A percentile compares a stretch with the other conserved stretches of the same genome.
These are phyloP conservation scores for Pseudococcus viburni DNA, from an alignment of 2,888 invertebrate species.

Conservation along the genomic window DNA sequence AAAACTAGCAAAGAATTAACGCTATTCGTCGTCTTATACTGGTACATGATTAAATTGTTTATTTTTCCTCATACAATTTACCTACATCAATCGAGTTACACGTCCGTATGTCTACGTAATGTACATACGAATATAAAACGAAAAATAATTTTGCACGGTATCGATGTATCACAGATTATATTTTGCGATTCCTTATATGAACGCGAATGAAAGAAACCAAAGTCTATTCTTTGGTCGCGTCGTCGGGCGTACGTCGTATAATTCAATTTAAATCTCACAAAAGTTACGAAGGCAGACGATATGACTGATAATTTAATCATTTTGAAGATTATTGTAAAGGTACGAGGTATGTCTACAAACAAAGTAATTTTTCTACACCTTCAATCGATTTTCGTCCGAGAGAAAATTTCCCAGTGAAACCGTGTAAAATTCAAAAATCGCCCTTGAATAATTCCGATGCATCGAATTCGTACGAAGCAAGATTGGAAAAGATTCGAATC, in stretches of 20 bases:
- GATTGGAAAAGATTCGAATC: too few species aligned
- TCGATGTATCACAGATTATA: background rate
- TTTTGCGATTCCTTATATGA: background rate
- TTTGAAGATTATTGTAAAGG: background rate
- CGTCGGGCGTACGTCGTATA: background rate
- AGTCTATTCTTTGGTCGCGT: background rate
- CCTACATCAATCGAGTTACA: slow-evolving; percentile 20
- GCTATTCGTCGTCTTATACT: background rate
- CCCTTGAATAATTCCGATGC: too few species aligned
- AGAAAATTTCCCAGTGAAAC: too few species aligned
- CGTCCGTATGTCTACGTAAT: background rate
- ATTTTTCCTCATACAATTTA: slow-evolving; percentile 14
- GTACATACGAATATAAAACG: background rate
- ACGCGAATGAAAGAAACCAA: background rate
- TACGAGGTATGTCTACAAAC: background rate
- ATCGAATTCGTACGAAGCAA: too few species aligned
- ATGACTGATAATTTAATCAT: background rate
- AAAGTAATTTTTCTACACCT: background rate
- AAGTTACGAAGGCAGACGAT: background rate
- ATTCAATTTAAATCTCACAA: background rate
- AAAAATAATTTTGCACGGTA: slow-evolving; percentile 28
- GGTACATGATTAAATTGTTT: background rate
- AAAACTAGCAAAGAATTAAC: background rate
- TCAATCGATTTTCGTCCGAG: background rate
- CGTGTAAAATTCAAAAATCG: too few species aligned